These are phyloP conservation scores for Ctenopoma multispine DNA, from an alignment of 2,797 vertebrate species.

Conservation along the genomic window DNA sequence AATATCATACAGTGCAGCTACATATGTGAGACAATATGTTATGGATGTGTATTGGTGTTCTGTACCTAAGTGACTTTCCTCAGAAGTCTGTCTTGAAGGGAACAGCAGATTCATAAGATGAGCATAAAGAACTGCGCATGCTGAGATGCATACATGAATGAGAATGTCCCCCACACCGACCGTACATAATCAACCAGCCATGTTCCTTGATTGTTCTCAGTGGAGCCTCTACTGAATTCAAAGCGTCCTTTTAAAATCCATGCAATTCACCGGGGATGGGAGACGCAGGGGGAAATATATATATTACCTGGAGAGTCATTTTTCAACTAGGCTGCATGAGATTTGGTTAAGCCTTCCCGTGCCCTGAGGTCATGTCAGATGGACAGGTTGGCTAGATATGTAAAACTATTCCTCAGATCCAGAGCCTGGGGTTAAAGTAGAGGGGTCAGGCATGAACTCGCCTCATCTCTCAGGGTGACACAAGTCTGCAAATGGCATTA, in stretches of 20 bases:
- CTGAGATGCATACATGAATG: conserved; percentile 84
- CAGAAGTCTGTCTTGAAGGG: conserved; percentile 63
- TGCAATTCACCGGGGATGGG: conserved; percentile 80
- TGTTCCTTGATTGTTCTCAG: conserved; percentile 83
- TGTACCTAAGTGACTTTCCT: conserved; percentile 56
- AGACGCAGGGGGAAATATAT: background rate
- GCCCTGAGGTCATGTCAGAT: conserved; percentile 75
- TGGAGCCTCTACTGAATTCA: conserved; percentile 79
- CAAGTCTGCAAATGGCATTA: conserved; percentile 66
- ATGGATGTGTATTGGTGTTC: conserved; percentile 36
- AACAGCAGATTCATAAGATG: conserved; percentile 66
- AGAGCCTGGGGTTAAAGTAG: conserved; percentile 73
- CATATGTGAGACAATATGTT: conserved; percentile 29
- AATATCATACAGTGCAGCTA: background rate
- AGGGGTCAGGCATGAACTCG: conserved; percentile 69
- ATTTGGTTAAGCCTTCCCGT: conserved; percentile 77
- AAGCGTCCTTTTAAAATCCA: conserved; percentile 79
- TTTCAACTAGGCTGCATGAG: conserved; percentile 70
- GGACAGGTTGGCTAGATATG: conserved; percentile 82
- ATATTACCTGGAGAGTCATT: conserved; percentile 75
- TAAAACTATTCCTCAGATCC: conserved; percentile 78
- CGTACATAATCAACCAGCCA: conserved; percentile 82
- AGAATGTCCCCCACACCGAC: conserved; percentile 78
- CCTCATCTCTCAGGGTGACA: conserved; percentile 71
- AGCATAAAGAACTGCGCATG: conserved; percentile 67